phyloP scores from a whole-genome alignment of 2,888 invertebrate genomes.

The Dioctria rufipes region DNA sequence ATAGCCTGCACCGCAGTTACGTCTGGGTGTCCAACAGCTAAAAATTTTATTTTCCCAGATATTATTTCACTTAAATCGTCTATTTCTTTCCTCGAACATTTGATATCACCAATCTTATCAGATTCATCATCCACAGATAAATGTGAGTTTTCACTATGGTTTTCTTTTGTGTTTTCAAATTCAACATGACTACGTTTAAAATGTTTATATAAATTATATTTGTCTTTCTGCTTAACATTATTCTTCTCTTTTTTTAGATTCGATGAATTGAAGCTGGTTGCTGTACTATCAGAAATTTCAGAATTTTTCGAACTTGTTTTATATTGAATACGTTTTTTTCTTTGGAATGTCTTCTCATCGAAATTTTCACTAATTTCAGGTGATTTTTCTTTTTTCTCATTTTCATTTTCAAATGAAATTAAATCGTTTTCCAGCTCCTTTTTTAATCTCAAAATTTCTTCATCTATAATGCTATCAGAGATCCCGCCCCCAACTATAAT shows the following conservation, averaged over 20 bases:
- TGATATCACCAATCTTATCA: constrained; percentile 24
- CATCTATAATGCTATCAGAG: constrained; percentile 43
- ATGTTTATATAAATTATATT: constrained; percentile 46
- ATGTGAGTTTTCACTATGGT: constrained; percentile 49
- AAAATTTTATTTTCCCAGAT: constrained; percentile 75
- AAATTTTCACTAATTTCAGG: constrained; percentile 59
- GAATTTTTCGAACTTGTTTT: constrained; percentile 61
- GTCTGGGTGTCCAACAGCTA: constrained; percentile 74
- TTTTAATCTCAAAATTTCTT: constrained; percentile 59
- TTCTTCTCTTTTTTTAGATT: background rate
- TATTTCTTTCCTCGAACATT: constrained; percentile 63
- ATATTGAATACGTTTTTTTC: constrained; percentile 73
- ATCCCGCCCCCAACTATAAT: constrained; percentile 60
- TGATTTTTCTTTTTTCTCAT: constrained; percentile 46
- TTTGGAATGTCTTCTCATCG: constrained; percentile 73
- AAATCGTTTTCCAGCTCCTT: constrained; percentile 57
- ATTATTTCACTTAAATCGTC: constrained; percentile 71
- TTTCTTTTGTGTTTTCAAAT: constrained; percentile 59
- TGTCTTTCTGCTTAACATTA: constrained; percentile 1
- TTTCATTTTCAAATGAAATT: constrained; percentile 41
- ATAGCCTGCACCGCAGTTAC: constrained; percentile 76
- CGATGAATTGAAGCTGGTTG: background rate
- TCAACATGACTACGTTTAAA: constrained; percentile 65
- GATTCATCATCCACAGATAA: constrained; percentile 59
- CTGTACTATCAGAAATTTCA: constrained; percentile 47